Base-by-base conservation (phyloP, 2,797 vertebrate genomes). In the Liparis tanakae region DNA sequence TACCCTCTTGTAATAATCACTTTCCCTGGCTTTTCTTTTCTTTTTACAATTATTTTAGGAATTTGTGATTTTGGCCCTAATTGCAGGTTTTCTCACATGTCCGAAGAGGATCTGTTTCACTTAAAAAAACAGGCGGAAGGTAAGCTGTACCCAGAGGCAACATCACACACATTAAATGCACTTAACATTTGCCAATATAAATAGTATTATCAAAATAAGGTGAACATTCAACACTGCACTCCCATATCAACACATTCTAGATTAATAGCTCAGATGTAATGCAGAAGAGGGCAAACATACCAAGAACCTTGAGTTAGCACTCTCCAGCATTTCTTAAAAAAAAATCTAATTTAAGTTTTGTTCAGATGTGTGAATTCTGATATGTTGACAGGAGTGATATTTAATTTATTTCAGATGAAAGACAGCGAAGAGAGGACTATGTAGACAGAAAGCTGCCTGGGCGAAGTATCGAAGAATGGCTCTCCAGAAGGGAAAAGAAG, bases 21-120 rank as follows among this genome's bases (percentile, higher is more conserved):
- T 7, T 59, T 34, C 56, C 0, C 1, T 36, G 18, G 0, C 55
- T 10, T 10, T 51, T 22, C n/a, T 20, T 50, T 20, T 50, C 12
- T 63, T n/a, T 69, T 55, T 25, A 41, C 25, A 41, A 41, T 41
- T 14, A 0, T 85, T 88, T 14, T 72, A 99, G 97, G 98, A 10
- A 93, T 96, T 72, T 99, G 98, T 83, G 96, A 97, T 82, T 99
- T 98, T 87, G 97, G 97, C 10, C 88, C 94, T 55, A 96, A 95
- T 89, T 99, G 98, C 88, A 93, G 97, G 57, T 99, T 99, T 89
- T 99, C 98, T 54, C 98, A 99, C 91, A 96, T 99, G 96, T 95
- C 96, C 0, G 96, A 96, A 74, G 91, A 92, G 50, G 96, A 97
- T 66, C 82, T 98, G 68, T 94, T 92, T 70, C 86, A 91, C 74